phyloP scores from a whole-genome alignment of 2,888 invertebrate genomes.

The Cheilosia urbana region DNA sequence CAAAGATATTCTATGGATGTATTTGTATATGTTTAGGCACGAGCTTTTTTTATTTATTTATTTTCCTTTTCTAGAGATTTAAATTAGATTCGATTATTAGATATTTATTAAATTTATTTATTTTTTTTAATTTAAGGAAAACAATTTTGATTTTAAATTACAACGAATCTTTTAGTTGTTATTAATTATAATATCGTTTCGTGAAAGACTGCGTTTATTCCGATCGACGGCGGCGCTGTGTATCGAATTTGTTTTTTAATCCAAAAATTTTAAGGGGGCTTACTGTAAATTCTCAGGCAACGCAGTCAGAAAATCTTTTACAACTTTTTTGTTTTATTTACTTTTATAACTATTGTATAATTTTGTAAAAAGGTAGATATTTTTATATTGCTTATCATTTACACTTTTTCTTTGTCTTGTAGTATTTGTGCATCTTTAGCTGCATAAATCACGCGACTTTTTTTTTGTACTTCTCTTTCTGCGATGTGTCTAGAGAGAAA shows the following conservation, averaged over 20 bases:
- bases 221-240: slow-evolving; percentile 64
- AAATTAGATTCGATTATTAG: slow-evolving; percentile 47
- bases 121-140: slow-evolving; percentile 64
- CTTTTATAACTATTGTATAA: slow-evolving; percentile 61
- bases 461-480: slow-evolving; percentile 29
- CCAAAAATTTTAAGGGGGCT: slow-evolving; percentile 40
- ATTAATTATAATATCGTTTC: slow-evolving; percentile 54
- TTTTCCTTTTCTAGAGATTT: slow-evolving; percentile 42
- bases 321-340: slow-evolving; percentile 15
- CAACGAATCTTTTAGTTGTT: slow-evolving; percentile 10
- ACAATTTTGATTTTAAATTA: slow-evolving; percentile 34
- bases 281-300: slow-evolving; percentile 50
- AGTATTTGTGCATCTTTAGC: slow-evolving; percentile 71
- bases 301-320: slow-evolving; percentile 52
- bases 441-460: slow-evolving; percentile 68
- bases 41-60: slow-evolving; percentile 39
- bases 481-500: neutral
- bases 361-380: slow-evolving; percentile 57
- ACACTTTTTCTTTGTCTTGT: slow-evolving; percentile 76
- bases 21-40: slow-evolving; percentile 68
- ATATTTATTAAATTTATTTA: slow-evolving; percentile 52
- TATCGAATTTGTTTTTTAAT: slow-evolving; percentile 32
- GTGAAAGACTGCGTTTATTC: slow-evolving; percentile 77
- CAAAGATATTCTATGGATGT: slow-evolving; percentile 51
- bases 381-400: slow-evolving; percentile 76